Evolutionary conservation across 2,888 invertebrate species (phyloP), one percentile per base, ranked within the genome.

Genomic region (Hypsopygia costalis): DNA sequence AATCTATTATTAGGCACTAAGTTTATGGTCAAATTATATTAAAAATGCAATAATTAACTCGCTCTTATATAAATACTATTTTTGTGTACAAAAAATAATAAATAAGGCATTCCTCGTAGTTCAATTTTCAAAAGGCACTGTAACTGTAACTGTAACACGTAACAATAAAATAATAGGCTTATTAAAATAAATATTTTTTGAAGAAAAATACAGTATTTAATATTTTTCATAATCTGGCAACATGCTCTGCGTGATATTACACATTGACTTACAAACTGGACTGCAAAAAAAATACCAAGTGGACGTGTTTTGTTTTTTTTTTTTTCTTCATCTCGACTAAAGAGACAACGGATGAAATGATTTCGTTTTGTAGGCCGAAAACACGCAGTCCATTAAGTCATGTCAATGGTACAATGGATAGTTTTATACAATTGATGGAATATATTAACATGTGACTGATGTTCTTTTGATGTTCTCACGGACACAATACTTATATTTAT

Each of bases 1-100:
- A 53, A 39, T 49, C 52, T 62, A 55, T 37, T 55, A 58, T 49
- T 61, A 69, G 62, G 58, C 62, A 68, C 62, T 58, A 60, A 51
- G 54, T 50, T 47, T 51, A 56, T 54, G 51, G 52, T 62, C 57
- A 60, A 61, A 54, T 52, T 44, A 61, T 45, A 53, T 50, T 51
- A 44, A 51, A 55, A 50, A 55, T 67, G 61, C 65, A 62, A 55
- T 53, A 34, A 42, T 46, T 41, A 36, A 39, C 11, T 36, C 22
- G 31, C 40, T 44, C 36, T 32, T 56, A 52, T 56, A 52, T 52
- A 49, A 52, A 61, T 54, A 60, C 41, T 49, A 46, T 52, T 47
- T 39, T 43, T 40, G 40, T 54, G 44, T 58, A 46, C 36, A 55
- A 47, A 51, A 36, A 32, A 31, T 45, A 21, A 45, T 38, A 37